These are phyloP conservation scores for Pristis pectinata DNA, from an alignment of 2,797 vertebrate species.

Conservation along the genomic window DNA sequence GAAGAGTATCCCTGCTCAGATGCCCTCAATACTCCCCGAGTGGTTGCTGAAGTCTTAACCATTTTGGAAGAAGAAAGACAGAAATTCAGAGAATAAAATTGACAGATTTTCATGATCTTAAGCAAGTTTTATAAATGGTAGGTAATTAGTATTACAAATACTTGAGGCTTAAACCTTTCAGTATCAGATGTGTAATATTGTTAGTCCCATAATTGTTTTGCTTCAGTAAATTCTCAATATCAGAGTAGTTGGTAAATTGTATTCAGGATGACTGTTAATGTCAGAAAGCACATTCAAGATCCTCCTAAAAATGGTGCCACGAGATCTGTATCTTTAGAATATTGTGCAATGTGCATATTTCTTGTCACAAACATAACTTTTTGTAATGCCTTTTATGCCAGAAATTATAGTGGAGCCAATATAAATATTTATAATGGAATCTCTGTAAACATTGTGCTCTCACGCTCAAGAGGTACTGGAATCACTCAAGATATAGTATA, in stretches of 20 bases:
- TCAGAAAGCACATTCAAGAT: not conserved
- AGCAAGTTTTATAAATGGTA: constrained; percentile 27
- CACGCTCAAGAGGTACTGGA: not conserved
- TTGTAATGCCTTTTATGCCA: not conserved
- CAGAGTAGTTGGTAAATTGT: not conserved
- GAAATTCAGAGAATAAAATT: constrained; percentile 31
- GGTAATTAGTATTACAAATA: constrained; percentile 27
- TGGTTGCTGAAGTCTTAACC: constrained; percentile 4
- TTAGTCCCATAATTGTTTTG: not conserved
- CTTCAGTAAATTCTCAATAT: not conserved
- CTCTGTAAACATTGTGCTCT: not conserved
- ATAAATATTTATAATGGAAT: not conserved
- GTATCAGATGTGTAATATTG: not conserved
- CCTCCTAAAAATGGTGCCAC: not conserved
- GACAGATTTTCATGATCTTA: constrained; percentile 19
- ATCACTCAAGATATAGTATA: not conserved
- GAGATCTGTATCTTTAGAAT: not conserved
- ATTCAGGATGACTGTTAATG: not conserved
- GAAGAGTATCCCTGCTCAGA: constrained; percentile 18
- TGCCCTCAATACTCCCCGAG: not conserved
- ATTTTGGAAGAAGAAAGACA: constrained; percentile 24
- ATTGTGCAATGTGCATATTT: not conserved
- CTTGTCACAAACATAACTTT: not conserved
- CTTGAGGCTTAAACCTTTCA: not conserved
- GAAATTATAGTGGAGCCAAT: not conserved